Evolutionary conservation across 2,113 vertebrate genomes (phyloP).

Genomic region (Mesitornis unicolor): DNA sequence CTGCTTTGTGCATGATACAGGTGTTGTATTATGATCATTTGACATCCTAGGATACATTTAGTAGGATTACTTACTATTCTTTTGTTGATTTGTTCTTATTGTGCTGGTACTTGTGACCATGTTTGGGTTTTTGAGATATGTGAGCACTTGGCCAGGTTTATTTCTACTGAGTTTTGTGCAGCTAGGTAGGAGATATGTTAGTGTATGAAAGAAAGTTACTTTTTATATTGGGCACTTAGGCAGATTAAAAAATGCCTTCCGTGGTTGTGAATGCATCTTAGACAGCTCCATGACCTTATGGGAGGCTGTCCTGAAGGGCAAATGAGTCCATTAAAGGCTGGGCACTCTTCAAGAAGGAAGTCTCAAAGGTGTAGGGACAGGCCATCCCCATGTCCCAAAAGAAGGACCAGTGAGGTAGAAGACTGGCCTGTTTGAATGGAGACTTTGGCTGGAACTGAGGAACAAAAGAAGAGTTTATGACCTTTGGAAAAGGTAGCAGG

Average conservation of each 20-base stretch:
- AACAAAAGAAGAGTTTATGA: too few relatives aligned
- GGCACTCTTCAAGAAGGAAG: too few relatives aligned
- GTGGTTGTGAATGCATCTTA: not conserved
- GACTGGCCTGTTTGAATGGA: too few relatives aligned
- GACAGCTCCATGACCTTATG: not conserved
- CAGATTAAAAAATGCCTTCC: not conserved
- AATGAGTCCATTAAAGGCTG: too few relatives aligned
- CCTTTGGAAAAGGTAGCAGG: too few relatives aligned
- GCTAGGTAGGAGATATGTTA: not conserved
- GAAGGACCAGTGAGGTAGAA: too few relatives aligned
- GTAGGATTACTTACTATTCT: not conserved
- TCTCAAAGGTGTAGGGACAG: too few relatives aligned
- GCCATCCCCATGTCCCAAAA: too few relatives aligned
- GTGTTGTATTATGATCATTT: not conserved
- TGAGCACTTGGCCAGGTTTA: not conserved
- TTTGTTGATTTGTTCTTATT: not conserved
- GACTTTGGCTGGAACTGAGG: too few relatives aligned
- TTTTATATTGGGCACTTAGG: not conserved
- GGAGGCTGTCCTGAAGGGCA: too few relatives aligned
- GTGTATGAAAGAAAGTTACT: not conserved
- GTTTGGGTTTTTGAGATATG: not conserved
- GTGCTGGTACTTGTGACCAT: not conserved
- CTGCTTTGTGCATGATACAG: not conserved
- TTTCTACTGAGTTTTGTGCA: not conserved
- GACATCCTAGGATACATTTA: not conserved